Conservation (phyloP, 2,888 invertebrate species). For the Disparrhopalites patrizii region DNA sequence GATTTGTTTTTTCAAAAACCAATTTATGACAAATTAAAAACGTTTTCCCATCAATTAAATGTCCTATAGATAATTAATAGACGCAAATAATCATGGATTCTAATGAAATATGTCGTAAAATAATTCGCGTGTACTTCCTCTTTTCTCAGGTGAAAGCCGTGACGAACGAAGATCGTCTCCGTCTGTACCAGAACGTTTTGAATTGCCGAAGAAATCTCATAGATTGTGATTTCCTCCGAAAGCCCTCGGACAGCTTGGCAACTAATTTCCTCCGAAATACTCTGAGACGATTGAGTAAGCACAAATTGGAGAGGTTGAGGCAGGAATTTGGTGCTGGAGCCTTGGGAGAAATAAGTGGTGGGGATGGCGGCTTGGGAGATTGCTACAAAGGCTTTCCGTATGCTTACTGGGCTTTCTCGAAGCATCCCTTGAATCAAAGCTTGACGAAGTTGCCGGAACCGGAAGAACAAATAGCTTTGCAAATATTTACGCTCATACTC, state of each 20-base stretch:
- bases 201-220: conserved; percentile 77
- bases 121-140: conserved; percentile 9
- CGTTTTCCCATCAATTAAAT: too few relatives aligned
- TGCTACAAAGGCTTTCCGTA: conserved; percentile 82
- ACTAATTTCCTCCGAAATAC: conserved; percentile 87
- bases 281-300: conserved; percentile 67
- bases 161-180: conserved; percentile 80
- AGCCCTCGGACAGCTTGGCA: conserved; percentile 71
- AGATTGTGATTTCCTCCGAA: conserved; percentile 74
- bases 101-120: too few relatives aligned
- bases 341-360: conserved; percentile 60
- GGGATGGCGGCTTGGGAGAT: conserved; percentile 79
- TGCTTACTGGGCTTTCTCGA: conserved; percentile 85
- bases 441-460: conserved; percentile 78
- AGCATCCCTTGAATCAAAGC: conserved; percentile 73
- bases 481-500: conserved; percentile 82
- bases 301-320: conserved; percentile 71
- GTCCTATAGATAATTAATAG: too few relatives aligned
- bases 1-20: too few relatives aligned
- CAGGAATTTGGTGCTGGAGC: conserved; percentile 60
- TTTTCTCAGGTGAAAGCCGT: conserved; percentile 59
- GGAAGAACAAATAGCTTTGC: conserved; percentile 79
- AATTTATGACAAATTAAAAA: too few relatives aligned
- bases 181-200: conserved; percentile 81
- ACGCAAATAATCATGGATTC: too few relatives aligned